phyloP scores from a whole-genome alignment of 2,888 invertebrate genomes.

The Poecilobothrus nobilitatus region DNA sequence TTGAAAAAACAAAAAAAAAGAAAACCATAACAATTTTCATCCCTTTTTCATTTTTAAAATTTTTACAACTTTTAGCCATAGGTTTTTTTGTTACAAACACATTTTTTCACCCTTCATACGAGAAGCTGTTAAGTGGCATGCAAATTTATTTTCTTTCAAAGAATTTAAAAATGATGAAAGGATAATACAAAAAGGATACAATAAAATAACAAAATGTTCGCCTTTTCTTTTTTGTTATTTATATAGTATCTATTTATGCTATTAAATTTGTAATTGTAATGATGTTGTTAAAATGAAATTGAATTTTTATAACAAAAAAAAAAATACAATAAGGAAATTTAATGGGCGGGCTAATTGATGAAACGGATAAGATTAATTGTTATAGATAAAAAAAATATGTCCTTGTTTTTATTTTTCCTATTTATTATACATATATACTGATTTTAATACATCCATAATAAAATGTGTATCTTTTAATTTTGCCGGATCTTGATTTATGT shows the following conservation, averaged over 20 bases:
- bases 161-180: background rate
- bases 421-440: no score
- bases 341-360: conserved; percentile 3
- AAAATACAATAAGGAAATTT: background rate
- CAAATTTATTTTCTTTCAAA: background rate
- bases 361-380: conserved; percentile 3
- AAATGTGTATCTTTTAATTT: no score
- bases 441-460: no score
- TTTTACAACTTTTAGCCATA: background rate
- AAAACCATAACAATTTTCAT: background rate
- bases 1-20: background rate
- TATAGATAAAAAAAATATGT: background rate
- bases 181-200: background rate
- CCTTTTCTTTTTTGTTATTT: background rate
- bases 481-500: no score
- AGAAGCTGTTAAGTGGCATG: conserved; percentile 3
- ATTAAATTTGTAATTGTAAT: background rate
- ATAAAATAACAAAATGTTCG: background rate
- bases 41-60: background rate
- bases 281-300: conserved; percentile 4
- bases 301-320: background rate
- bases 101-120: conserved; percentile 5
- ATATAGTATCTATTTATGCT: no score
- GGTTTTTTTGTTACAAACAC: no score
- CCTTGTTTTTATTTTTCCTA: background rate